Evolutionary conservation across 2,113 vertebrate species (phyloP).

Genomic region (Petrocephalus zakoni): DNA sequence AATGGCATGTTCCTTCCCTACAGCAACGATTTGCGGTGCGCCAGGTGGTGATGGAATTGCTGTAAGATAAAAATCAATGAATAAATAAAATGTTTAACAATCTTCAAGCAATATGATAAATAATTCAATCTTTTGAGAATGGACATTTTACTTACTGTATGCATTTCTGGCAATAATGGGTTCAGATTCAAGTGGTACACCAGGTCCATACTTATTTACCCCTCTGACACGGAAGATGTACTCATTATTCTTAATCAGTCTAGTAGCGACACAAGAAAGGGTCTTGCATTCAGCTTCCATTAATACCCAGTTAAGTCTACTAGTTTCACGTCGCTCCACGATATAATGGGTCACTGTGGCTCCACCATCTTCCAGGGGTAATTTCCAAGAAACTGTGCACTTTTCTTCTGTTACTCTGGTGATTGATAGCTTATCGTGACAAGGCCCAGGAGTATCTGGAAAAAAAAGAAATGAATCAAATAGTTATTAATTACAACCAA

Average conservation of each 20-base stretch:
- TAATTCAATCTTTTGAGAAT: background rate
- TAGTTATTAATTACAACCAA: background rate
- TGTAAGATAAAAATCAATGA: conserved; percentile 47
- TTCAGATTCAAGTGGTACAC: conserved; percentile 82
- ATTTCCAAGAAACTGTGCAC: conserved; percentile 87
- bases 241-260: conserved; percentile 94
- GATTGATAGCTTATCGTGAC: conserved; percentile 72
- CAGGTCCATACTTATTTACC: conserved; percentile 90
- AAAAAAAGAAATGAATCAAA: background rate
- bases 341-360: conserved; percentile 80
- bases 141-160: conserved; percentile 78
- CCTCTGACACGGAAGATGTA: conserved; percentile 92
- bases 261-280: conserved; percentile 78
- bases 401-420: conserved; percentile 96
- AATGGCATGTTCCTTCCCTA: conserved; percentile 86
- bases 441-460: conserved; percentile 87
- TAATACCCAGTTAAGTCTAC: conserved; percentile 92
- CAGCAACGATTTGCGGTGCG: conserved; percentile 70
- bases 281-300: conserved; percentile 90
- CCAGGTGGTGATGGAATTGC: conserved; percentile 82
- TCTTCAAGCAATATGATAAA: background rate
- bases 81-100: conserved; percentile 3
- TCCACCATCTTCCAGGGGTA: conserved; percentile 88
- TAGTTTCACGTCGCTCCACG: conserved; percentile 92
- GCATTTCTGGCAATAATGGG: conserved; percentile 84